A percentile compares a stretch with the other conserved stretches of the same genome.
These are phyloP conservation scores for Leptopilina myrica DNA, from an alignment of 2,888 invertebrate species.

Conservation along the genomic window DNA sequence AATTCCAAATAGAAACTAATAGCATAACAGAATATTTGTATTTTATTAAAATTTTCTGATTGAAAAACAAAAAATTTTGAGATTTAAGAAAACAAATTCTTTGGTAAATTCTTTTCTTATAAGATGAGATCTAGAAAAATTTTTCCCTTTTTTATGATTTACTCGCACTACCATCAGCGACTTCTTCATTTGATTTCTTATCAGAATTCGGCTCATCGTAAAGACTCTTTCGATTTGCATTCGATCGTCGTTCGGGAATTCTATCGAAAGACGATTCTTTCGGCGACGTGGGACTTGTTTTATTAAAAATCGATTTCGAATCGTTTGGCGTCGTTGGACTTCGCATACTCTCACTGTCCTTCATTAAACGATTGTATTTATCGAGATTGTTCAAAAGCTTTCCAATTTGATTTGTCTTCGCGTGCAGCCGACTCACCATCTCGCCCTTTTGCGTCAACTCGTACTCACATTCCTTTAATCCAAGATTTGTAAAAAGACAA, in stretches of 20 bases:
- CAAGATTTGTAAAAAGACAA: constrained; percentile 54
- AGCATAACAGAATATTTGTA: background rate
- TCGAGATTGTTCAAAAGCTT: constrained; percentile 94
- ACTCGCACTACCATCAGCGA: constrained; percentile 39
- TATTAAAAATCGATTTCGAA: constrained; percentile 64
- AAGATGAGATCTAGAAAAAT: no score
- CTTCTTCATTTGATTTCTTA: constrained; percentile 40
- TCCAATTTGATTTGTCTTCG: constrained; percentile 96
- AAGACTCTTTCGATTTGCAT: constrained; percentile 36
- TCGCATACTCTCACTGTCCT: constrained; percentile 77
- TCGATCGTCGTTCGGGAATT: constrained; percentile 9
- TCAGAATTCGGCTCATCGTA: constrained; percentile 42
- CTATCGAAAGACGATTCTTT: constrained; percentile 55
- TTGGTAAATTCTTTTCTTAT: no score
- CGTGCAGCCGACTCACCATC: constrained; percentile 95
- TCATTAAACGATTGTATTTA: constrained; percentile 88
- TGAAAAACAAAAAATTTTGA: background rate
- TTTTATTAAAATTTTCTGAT: background rate
- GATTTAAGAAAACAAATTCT: no score
- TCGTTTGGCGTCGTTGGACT: constrained; percentile 76
- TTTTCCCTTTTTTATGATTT: background rate
- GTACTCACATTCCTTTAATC: constrained; percentile 92
- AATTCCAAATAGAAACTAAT: background rate
- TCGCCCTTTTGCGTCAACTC: constrained; percentile 97
- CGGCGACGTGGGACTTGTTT: constrained; percentile 67